Percentiles rank a stretch among this genome's conserved stretches.
Evolutionary conservation across 2,797 vertebrate species (phyloP).

Genomic region (Pantherophis alleghaniensis): DNA sequence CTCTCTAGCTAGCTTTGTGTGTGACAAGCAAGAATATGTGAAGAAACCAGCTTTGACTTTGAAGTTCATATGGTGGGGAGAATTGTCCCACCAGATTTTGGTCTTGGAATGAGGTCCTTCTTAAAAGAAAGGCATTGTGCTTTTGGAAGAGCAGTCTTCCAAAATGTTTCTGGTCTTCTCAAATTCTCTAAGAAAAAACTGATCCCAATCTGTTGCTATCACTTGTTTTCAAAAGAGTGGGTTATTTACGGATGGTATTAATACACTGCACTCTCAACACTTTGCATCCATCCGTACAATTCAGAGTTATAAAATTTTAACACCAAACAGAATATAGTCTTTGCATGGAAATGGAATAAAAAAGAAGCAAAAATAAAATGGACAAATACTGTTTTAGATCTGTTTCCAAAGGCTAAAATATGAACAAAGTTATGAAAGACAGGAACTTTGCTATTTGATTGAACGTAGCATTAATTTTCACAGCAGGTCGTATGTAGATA

Average conservation of each 20-base stretch:
- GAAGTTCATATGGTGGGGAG: neutral
- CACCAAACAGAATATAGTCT: neutral
- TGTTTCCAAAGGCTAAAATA: neutral
- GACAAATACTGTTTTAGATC: neutral
- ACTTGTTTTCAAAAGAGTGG: neutral
- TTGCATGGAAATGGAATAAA: neutral
- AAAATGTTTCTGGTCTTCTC: neutral
- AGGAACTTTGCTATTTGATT: neutral
- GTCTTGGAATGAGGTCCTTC: neutral
- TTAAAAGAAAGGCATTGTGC: neutral
- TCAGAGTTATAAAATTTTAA: neutral
- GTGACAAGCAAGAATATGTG: neutral
- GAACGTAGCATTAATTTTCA: neutral
- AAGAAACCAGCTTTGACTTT: neutral
- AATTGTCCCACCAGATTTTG: neutral
- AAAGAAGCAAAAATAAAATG: neutral
- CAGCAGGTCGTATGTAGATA: neutral
- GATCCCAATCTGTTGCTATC: neutral
- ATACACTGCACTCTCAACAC: neutral
- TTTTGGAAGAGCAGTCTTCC: neutral
- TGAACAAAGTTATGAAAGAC: neutral
- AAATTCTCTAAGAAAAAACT: neutral
- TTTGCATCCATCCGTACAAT: neutral
- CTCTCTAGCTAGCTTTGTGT: neutral
- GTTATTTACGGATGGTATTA: neutral